Evolutionary conservation across 2,888 invertebrate genomes (phyloP).

Genomic region (Abrostola triplasia): DNA sequence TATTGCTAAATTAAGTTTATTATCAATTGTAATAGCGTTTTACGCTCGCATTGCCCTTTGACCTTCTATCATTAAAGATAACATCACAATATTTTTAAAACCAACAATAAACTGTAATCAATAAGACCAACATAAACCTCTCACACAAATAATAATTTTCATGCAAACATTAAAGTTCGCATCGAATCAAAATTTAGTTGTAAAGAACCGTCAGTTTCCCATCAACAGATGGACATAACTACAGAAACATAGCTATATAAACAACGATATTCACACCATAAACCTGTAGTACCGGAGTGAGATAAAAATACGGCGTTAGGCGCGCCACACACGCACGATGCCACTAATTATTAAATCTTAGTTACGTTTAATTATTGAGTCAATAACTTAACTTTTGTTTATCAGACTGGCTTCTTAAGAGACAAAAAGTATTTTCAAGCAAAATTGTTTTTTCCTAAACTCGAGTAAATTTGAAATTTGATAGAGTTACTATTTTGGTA

Average conservation of each 20-base stretch:
- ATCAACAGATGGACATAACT: constrained; percentile 44
- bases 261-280: constrained; percentile 64
- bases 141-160: constrained; percentile 15
- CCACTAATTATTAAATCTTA: constrained; percentile 13
- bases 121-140: constrained; percentile 28
- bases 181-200: constrained; percentile 48
- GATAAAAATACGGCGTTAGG: constrained; percentile 53
- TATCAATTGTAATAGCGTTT: constrained; percentile 12
- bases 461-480: too few relatives aligned
- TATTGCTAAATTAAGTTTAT: not conserved
- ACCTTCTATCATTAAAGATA: constrained; percentile 25
- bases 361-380: constrained; percentile 2
- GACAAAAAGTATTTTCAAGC: not conserved
- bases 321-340: constrained; percentile 36
- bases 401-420: not conserved
- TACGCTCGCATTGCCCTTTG: constrained; percentile 10
- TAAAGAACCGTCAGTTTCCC: constrained; percentile 50
- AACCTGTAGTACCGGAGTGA: constrained; percentile 60
- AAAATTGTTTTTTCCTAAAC: too few relatives aligned
- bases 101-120: constrained; percentile 28
- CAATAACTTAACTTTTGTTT: not conserved
- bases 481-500: too few relatives aligned
- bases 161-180: constrained; percentile 39
- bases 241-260: constrained; percentile 46
- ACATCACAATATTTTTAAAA: constrained; percentile 29